Conservation (phyloP, 2,888 invertebrate genomes). For the Netelia melanura region DNA sequence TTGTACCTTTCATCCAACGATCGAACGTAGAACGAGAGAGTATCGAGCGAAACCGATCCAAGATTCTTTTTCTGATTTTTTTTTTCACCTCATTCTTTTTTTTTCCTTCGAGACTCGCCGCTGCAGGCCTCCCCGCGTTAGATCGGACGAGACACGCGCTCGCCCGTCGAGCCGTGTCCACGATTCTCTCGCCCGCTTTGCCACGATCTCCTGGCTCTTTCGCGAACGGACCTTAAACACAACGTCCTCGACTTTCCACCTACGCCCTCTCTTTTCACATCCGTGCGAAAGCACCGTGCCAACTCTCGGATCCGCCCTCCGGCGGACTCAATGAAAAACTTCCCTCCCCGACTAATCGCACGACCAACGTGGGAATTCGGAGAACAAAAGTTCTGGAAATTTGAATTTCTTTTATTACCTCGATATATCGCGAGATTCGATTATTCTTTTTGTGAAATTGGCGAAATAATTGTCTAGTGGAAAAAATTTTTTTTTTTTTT, state of each 20-base stretch:
- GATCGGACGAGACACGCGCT: slow-evolving; percentile 55
- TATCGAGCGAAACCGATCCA: slow-evolving; percentile 23
- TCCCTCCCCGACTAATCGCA: slow-evolving; percentile 60
- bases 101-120: slow-evolving; percentile 27
- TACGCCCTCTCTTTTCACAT: slow-evolving; percentile 44
- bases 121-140: slow-evolving; percentile 39
- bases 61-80: slow-evolving; percentile 25
- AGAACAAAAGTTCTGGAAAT: not conserved
- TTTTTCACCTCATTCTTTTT: slow-evolving; percentile 1
- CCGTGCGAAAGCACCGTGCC: slow-evolving; percentile 4
- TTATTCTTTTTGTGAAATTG: not conserved
- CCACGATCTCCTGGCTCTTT: slow-evolving; percentile 56
- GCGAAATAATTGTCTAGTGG: not conserved
- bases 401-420: no score
- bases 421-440: no score
- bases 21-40: not conserved
- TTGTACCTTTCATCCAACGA: slow-evolving; percentile 53
- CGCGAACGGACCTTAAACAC: slow-evolving; percentile 50
- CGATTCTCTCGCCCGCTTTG: slow-evolving; percentile 20
- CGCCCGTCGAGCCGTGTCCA: slow-evolving; percentile 49
- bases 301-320: slow-evolving; percentile 4
- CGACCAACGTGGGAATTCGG: not conserved
- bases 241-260: slow-evolving; percentile 70
- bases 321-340: slow-evolving; percentile 39
- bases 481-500: not conserved